Conservation (phyloP, 1,140 invertebrate genomes). For the Pygmarrhopalites habei region DNA sequence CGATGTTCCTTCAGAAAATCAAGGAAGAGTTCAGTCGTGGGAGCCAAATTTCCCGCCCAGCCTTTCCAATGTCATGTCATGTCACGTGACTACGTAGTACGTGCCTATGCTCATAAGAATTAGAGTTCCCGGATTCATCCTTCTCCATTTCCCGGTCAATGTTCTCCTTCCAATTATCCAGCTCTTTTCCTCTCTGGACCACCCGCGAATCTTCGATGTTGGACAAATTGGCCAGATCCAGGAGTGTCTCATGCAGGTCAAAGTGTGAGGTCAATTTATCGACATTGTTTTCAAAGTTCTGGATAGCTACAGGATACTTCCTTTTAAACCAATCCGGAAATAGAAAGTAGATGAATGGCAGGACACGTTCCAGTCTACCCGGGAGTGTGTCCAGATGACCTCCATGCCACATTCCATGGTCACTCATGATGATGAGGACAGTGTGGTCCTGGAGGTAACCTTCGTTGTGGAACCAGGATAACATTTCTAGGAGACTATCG, state of each 20-base stretch:
- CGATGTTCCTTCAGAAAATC: too few species aligned
- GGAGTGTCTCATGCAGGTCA: slow-evolving; percentile 64
- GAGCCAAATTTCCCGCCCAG: not conserved
- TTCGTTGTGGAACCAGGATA: slow-evolving; percentile 11
- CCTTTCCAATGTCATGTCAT: too few species aligned
- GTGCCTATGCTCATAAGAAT: too few species aligned
- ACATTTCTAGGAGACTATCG: slow-evolving; percentile 34
- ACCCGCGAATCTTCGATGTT: not conserved
- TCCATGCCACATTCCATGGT: slow-evolving; percentile 87
- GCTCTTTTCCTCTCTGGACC: slow-evolving; percentile 41
- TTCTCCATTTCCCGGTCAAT: slow-evolving; percentile 8
- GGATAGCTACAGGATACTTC: slow-evolving; percentile 55
- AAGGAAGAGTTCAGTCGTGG: too few species aligned
- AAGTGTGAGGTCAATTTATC: slow-evolving; percentile 70
- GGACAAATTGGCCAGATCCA: not conserved
- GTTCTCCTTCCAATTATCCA: slow-evolving; percentile 37
- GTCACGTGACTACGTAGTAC: too few species aligned
- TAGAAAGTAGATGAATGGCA: slow-evolving; percentile 56
- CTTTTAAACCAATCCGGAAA: slow-evolving; percentile 64
- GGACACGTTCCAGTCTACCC: slow-evolving; percentile 52
- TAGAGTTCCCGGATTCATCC: slow-evolving; percentile 34
- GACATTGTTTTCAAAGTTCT: slow-evolving; percentile 66
- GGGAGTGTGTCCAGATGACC: slow-evolving; percentile 49
- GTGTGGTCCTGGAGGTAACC: slow-evolving; percentile 47
- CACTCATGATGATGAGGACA: slow-evolving; percentile 71